phyloP scores from a whole-genome alignment of 2,113 vertebrate species.

The Pelodiscus sinensis region DNA sequence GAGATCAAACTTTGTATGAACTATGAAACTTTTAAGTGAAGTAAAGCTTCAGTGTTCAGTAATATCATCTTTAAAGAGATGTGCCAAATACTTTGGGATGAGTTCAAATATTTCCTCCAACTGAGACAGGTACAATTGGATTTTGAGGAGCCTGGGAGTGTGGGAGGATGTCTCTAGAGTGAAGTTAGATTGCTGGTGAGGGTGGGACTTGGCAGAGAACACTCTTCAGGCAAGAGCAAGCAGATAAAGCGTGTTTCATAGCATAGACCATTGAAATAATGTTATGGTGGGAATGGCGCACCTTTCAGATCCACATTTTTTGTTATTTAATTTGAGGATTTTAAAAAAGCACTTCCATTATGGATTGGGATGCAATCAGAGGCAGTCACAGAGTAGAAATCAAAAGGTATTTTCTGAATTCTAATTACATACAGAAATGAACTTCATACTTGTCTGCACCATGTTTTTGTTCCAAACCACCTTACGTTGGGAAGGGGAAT shows the following conservation, averaged over 20 bases:
- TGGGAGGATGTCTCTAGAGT: neutral
- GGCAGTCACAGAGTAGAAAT: neutral
- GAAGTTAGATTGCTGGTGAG: neutral
- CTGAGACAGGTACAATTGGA: slow-evolving; percentile 4
- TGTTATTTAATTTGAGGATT: neutral
- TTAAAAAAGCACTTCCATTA: neutral
- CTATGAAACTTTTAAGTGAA: slow-evolving; percentile 53
- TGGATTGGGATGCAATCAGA: neutral
- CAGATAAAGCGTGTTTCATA: neutral
- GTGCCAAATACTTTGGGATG: slow-evolving; percentile 42
- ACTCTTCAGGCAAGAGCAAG: neutral
- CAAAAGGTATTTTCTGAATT: neutral
- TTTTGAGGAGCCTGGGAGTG: slow-evolving; percentile 43
- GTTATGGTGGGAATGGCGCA: neutral
- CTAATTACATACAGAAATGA: neutral
- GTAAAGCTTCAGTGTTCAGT: slow-evolving; percentile 42
- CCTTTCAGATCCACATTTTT: neutral
- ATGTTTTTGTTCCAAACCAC: neutral
- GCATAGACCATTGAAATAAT: neutral
- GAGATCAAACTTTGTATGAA: slow-evolving; percentile 56
- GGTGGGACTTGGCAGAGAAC: slow-evolving; percentile 2
- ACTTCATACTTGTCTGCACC: neutral
- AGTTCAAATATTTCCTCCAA: slow-evolving; percentile 60
- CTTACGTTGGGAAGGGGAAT: neutral
- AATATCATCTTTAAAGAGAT: slow-evolving; percentile 36